Evolutionary conservation across 2,888 invertebrate genomes (phyloP).

Genomic region (Caenorhabditis parvicauda): DNA sequence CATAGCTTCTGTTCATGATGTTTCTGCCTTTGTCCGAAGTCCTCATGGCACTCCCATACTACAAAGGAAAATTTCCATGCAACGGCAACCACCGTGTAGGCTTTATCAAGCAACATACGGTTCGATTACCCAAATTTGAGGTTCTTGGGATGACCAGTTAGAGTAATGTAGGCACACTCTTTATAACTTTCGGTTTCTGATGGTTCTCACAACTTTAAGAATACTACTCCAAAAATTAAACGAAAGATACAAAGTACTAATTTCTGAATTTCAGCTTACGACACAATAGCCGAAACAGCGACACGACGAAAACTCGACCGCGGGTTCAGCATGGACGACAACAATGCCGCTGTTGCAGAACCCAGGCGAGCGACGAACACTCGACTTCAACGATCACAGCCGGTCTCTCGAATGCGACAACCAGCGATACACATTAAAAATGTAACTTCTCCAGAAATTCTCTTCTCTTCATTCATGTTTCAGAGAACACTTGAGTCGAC

Average conservation of each 20-base stretch:
- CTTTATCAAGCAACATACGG: no score
- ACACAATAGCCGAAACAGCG: no score
- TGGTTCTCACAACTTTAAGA: no score
- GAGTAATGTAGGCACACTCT: no score
- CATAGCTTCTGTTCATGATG: constrained; percentile 15
- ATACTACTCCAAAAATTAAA: no score
- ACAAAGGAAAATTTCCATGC: no score
- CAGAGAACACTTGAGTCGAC: constrained; percentile 22
- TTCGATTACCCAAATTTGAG: no score
- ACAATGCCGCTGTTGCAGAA: constrained; percentile 23
- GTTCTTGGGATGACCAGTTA: no score
- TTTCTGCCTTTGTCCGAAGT: constrained; percentile 18
- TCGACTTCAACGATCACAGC: constrained; percentile 28
- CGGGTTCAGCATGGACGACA: constrained; percentile 20
- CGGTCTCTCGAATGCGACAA: constrained; percentile 28
- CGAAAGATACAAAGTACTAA: neutral
- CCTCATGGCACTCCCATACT: constrained; percentile 21
- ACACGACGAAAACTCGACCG: constrained; percentile 26
- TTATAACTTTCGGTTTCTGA: no score
- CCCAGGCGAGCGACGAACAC: constrained; percentile 18
- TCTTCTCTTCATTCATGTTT: neutral
- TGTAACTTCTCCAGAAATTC: neutral
- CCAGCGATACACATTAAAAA: constrained; percentile 15
- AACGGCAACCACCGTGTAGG: constrained; percentile 16
- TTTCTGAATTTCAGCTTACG: neutral